Percentiles rank a stretch among this genome's conserved stretches.
Evolutionary conservation across 92 coral and sea anemone species (phyloP).

Genomic region (Chrysogorgia sp.): DNA sequence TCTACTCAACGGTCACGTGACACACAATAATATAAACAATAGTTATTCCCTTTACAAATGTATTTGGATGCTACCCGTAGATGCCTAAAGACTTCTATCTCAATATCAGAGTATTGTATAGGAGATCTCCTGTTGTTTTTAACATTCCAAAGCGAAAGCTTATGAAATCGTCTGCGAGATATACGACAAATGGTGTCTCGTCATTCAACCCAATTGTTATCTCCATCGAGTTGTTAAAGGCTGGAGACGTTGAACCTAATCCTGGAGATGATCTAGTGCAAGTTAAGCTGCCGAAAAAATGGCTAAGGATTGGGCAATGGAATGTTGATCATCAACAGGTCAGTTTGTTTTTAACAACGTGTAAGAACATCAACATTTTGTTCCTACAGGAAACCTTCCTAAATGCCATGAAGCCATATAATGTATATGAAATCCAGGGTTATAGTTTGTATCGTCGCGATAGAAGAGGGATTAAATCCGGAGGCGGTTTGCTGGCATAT

Average conservation of each 20-base stretch:
- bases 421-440: conserved; percentile 50
- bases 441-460: conserved; percentile 38
- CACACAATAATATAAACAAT: too few species aligned
- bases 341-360: conserved; percentile 38
- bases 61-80: too few species aligned
- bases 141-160: too few species aligned
- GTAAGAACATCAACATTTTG: conserved; percentile 37
- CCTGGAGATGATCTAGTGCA: conserved; percentile 6
- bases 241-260: neutral
- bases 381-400: conserved; percentile 52
- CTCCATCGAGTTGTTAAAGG: neutral
- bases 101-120: too few species aligned
- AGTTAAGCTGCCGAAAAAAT: conserved; percentile 35
- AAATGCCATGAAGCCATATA: conserved; percentile 46
- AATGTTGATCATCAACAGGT: conserved; percentile 64
- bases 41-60: too few species aligned
- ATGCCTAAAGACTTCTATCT: too few species aligned
- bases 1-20: too few species aligned
- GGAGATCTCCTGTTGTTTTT: too few species aligned
- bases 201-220: too few species aligned
- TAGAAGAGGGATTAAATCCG: neutral
- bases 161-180: too few species aligned
- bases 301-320: conserved; percentile 43
- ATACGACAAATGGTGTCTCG: too few species aligned
- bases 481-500: conserved; percentile 55